Conservation (phyloP, 2,888 invertebrate species). For the Oasisia sp. region DNA sequence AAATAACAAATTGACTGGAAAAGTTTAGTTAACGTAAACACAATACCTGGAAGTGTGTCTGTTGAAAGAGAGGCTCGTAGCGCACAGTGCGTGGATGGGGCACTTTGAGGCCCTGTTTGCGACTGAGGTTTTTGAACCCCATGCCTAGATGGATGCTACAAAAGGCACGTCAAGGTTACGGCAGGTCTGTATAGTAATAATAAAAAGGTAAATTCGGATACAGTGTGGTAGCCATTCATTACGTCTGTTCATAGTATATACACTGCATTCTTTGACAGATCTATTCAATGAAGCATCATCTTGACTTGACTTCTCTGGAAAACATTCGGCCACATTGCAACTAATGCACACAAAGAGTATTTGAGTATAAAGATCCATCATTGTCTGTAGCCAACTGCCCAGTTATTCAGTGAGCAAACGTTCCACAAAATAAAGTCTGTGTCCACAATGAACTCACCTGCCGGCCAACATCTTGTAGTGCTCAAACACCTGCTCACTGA, state of each 20-base stretch:
- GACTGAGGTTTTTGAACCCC: conserved; percentile 91
- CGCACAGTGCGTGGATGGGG: conserved; percentile 78
- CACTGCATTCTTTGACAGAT: no score
- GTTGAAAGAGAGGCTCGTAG: conserved; percentile 92
- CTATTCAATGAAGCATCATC: no score
- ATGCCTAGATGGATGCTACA: conserved; percentile 90
- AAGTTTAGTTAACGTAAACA: not conserved
- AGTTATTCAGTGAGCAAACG: no score
- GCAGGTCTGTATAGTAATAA: not conserved
- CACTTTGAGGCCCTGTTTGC: conserved; percentile 85
- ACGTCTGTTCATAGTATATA: no score
- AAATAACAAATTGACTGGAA: not conserved
- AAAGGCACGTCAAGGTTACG: not conserved
- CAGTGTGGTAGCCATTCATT: no score
- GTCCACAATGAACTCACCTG: conserved; percentile 70
- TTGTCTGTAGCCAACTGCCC: no score
- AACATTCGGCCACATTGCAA: no score
- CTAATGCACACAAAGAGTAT: no score
- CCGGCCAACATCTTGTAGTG: conserved; percentile 96
- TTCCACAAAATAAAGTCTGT: not conserved
- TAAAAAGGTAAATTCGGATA: not conserved
- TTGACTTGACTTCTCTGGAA: no score
- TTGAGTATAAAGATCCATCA: no score
- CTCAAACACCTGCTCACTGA: conserved; percentile 95
- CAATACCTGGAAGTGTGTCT: conserved; percentile 85